phyloP scores from a whole-genome alignment of 2,797 vertebrate species.

The Bryconaethiops microstoma region DNA sequence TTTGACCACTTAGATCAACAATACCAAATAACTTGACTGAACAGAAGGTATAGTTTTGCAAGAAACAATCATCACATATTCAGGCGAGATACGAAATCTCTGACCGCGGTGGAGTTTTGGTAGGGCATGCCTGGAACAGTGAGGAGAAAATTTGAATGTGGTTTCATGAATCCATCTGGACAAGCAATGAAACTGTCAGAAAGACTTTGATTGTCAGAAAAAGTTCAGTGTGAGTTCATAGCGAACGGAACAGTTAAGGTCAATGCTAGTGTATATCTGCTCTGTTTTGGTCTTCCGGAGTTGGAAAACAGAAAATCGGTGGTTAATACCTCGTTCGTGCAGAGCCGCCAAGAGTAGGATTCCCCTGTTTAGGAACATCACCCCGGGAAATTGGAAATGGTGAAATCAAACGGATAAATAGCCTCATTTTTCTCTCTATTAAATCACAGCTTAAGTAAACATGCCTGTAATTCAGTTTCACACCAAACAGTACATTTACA shows the following conservation, averaged over 20 bases:
- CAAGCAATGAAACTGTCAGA: not conserved
- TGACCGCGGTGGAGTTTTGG: not conserved
- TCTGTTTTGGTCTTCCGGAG: not conserved
- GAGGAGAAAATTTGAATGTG: not conserved
- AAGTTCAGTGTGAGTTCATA: slow-evolving; percentile 4
- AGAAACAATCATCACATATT: not conserved
- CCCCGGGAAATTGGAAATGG: not conserved
- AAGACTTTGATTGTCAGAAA: no score
- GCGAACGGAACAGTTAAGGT: not conserved
- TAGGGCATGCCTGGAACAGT: not conserved
- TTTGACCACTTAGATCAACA: not conserved
- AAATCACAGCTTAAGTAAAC: slow-evolving; percentile 27
- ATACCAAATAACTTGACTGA: not conserved
- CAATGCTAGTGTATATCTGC: not conserved
- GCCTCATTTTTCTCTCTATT: not conserved
- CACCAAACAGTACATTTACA: not conserved
- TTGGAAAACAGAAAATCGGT: not conserved
- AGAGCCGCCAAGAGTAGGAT: not conserved
- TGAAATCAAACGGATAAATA: not conserved
- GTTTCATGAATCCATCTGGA: not conserved
- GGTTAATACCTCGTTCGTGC: not conserved
- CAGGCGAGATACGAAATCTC: not conserved
- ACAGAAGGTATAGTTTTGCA: not conserved
- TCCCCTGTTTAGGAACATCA: not conserved
- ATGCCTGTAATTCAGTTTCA: slow-evolving; percentile 45